A percentile compares a stretch with the other conserved stretches of the same genome.
These are phyloP conservation scores for Melanchra persicariae DNA, from an alignment of 2,888 invertebrate species.

Conservation along the genomic window DNA sequence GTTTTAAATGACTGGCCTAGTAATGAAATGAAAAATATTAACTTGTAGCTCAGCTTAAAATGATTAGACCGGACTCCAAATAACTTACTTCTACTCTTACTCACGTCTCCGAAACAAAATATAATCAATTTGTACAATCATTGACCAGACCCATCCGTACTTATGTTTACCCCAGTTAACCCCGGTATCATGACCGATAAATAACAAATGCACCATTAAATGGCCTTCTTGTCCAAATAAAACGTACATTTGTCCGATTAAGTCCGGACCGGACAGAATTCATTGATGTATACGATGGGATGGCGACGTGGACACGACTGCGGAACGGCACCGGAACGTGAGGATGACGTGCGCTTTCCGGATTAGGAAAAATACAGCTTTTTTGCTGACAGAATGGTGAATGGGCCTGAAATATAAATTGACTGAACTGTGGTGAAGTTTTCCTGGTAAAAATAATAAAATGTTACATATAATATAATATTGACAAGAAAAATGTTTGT, in stretches of 20 bases:
- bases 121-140: slow-evolving; percentile 41
- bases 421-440: not conserved
- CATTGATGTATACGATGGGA: slow-evolving; percentile 71
- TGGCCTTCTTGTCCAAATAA: slow-evolving; percentile 63
- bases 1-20: no score
- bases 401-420: slow-evolving; percentile 48
- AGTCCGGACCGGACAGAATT: slow-evolving; percentile 68
- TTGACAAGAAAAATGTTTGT: not conserved
- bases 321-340: slow-evolving; percentile 71
- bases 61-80: slow-evolving; percentile 6
- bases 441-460: not conserved
- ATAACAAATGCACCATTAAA: slow-evolving; percentile 61
- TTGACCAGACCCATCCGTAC: slow-evolving; percentile 25
- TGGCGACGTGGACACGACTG: slow-evolving; percentile 63
- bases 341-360: slow-evolving; percentile 74
- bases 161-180: slow-evolving; percentile 35
- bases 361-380: slow-evolving; percentile 63
- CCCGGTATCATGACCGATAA: slow-evolving; percentile 50
- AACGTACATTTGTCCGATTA: slow-evolving; percentile 74
- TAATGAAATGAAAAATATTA: not conserved
- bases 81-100: not conserved
- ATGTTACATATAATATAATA: not conserved
- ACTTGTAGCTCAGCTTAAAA: not conserved
- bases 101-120: slow-evolving; percentile 11
- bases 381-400: slow-evolving; percentile 41